phyloP scores from a whole-genome alignment of 2,888 invertebrate genomes.

The Busseola fusca region DNA sequence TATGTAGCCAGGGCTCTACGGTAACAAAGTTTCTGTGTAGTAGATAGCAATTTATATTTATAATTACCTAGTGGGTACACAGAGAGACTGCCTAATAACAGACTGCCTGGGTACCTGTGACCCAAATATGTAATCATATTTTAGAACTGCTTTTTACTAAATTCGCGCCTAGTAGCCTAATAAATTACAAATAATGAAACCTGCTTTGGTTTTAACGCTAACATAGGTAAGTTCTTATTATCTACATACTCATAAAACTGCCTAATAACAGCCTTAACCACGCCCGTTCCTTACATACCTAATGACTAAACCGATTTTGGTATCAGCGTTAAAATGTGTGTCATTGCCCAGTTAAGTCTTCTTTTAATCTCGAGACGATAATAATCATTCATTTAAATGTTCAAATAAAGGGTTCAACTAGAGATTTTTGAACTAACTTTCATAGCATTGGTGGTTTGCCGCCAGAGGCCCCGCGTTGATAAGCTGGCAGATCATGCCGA shows the following conservation, averaged over 20 bases:
- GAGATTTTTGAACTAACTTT: too few relatives aligned
- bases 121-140: not conserved
- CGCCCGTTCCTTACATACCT: conserved; percentile 12
- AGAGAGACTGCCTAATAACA: too few relatives aligned
- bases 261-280: conserved; percentile 1
- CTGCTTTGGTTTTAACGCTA: not conserved
- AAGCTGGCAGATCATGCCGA: too few relatives aligned
- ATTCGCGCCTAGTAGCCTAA: not conserved
- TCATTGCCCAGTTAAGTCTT: conserved; percentile 14
- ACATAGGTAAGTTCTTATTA: conserved; percentile 6
- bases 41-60: not conserved
- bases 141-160: not conserved
- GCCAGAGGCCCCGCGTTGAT: too few relatives aligned
- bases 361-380: not conserved
- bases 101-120: too few relatives aligned
- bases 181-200: not conserved
- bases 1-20: not conserved
- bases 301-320: conserved; percentile 23
- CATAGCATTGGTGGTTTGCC: too few relatives aligned
- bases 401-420: too few relatives aligned
- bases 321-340: conserved; percentile 18
- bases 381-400: too few relatives aligned
- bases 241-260: conserved; percentile 3
- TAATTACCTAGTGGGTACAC: not conserved
- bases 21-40: not conserved